Conservation (phyloP, 2,113 vertebrate genomes). For the Dasypus novemcinctus region DNA sequence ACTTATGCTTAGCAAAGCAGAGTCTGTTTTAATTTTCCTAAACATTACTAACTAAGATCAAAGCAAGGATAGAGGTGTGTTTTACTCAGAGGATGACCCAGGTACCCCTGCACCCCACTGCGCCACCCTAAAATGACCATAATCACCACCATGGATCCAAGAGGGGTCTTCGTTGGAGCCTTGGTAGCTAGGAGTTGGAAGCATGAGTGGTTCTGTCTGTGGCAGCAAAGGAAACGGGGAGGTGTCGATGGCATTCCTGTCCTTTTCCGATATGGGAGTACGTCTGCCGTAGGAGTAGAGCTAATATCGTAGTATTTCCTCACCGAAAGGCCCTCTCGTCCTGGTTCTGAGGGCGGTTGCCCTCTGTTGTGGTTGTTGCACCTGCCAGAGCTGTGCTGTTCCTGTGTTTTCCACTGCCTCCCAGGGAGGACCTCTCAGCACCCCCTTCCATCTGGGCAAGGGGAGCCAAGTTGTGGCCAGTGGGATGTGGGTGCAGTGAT, state of each 20-base stretch:
- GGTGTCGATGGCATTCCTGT: neutral
- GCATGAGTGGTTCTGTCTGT: neutral
- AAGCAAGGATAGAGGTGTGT: neutral
- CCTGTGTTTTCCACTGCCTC: neutral
- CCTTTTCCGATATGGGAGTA: neutral
- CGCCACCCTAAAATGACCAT: neutral
- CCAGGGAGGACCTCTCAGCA: too few relatives aligned
- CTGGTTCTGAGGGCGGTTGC: fast-evolving
- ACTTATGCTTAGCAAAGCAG: neutral
- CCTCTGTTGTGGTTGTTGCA: neutral
- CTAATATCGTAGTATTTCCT: neutral
- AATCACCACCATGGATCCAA: neutral
- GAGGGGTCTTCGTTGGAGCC: neutral
- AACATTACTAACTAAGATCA: neutral
- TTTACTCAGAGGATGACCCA: neutral
- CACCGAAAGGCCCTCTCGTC: neutral
- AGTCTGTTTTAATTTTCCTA: constrained; percentile 14
- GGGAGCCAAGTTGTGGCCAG: too few relatives aligned
- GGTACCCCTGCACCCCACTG: neutral
- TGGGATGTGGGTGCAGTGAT: neutral
- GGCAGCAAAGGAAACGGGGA: neutral
- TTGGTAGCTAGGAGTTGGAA: neutral
- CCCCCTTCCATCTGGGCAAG: too few relatives aligned
- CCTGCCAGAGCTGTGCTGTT: neutral
- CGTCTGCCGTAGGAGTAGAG: neutral